phyloP scores from a whole-genome alignment of 2,888 invertebrate species.

The Ectemnius continuus region DNA sequence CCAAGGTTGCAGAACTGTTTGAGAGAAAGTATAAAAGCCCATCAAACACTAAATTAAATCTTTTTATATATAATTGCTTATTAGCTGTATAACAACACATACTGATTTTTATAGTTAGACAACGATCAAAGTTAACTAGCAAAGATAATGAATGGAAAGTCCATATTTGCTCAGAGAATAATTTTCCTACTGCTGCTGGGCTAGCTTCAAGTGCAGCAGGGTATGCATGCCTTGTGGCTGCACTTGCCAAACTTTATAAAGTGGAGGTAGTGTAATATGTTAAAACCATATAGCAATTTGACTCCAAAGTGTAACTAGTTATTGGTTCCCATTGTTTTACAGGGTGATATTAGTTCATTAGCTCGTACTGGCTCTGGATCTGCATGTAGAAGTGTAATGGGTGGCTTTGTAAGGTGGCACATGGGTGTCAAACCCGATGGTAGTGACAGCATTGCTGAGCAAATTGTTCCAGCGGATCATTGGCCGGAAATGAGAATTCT shows the following conservation, averaged over 20 bases:
- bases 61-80: neutral
- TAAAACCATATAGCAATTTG: neutral
- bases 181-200: conserved; percentile 99
- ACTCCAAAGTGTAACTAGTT: neutral
- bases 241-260: conserved; percentile 87
- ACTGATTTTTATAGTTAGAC: conserved; percentile 78
- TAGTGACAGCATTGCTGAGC: conserved; percentile 87
- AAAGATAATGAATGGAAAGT: conserved; percentile 84
- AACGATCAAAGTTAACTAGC: conserved; percentile 75
- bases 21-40: conserved; percentile 81
- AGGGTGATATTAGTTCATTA: conserved; percentile 86
- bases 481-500: conserved; percentile 96
- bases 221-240: conserved; percentile 89
- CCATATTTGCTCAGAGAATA: conserved; percentile 93
- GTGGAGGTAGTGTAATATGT: conserved; percentile 79
- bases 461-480: conserved; percentile 85
- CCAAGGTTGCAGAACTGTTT: conserved; percentile 88
- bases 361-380: conserved; percentile 96
- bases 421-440: conserved; percentile 84
- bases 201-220: conserved; percentile 99
- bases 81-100: conserved; percentile 2
- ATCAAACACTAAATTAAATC: neutral
- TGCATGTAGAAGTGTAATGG: conserved; percentile 95
- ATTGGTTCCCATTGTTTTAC: conserved; percentile 10
- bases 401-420: conserved; percentile 97